Conservation (phyloP, 1,140 invertebrate species). For the Achatina immaculata region DNA sequence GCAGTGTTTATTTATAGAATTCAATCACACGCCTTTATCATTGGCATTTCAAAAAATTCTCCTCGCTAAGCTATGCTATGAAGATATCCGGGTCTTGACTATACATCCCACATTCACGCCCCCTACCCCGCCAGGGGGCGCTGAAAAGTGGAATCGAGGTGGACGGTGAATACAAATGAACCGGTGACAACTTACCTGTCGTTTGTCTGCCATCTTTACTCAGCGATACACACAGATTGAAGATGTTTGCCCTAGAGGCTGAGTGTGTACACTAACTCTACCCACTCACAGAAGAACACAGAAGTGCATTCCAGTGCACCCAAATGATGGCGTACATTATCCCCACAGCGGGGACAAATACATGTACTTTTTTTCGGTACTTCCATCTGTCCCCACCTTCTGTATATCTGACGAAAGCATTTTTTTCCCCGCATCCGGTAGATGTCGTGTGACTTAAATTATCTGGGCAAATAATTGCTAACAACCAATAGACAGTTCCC, state of each 20-base stretch:
- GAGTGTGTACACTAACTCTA: neutral
- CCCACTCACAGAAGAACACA: too few relatives aligned
- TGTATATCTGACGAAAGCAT: too few relatives aligned
- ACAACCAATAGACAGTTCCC: too few relatives aligned
- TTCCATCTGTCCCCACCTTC: too few relatives aligned
- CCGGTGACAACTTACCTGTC: neutral
- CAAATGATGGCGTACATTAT: too few relatives aligned
- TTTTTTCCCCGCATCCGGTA: too few relatives aligned
- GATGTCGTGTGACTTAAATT: too few relatives aligned
- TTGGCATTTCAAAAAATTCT: neutral
- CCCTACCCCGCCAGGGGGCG: neutral
- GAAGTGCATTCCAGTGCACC: too few relatives aligned
- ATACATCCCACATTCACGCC: neutral
- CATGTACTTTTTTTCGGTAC: too few relatives aligned
- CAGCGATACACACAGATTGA: neutral
- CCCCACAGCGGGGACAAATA: too few relatives aligned
- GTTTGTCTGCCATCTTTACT: constrained; percentile 4
- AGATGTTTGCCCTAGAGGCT: neutral
- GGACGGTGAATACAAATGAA: neutral
- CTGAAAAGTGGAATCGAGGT: too few relatives aligned
- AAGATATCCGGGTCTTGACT: constrained; percentile 8
- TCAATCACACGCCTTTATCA: neutral
- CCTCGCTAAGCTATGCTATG: neutral
- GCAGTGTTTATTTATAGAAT: neutral
- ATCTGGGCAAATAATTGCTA: too few relatives aligned